Evolutionary conservation across 2,888 invertebrate genomes (phyloP).

Genomic region (Synanthedon formicaeformis): DNA sequence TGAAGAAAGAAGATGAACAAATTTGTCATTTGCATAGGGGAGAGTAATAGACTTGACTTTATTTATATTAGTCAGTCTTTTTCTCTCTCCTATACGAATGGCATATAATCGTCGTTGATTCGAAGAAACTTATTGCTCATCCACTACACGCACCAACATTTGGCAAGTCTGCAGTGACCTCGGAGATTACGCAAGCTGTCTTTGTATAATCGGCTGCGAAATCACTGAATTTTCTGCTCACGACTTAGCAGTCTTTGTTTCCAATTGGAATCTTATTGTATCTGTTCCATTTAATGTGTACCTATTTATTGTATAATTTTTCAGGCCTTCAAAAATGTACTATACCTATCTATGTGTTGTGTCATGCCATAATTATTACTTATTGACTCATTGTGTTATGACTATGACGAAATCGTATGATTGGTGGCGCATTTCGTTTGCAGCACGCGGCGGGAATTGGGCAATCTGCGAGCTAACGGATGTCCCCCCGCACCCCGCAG

Average conservation of each 20-base stretch:
- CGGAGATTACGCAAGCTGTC: constrained; percentile 65
- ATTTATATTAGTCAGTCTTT: constrained; percentile 77
- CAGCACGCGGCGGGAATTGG: constrained; percentile 44
- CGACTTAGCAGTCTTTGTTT: constrained; percentile 22
- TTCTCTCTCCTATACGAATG: constrained; percentile 81
- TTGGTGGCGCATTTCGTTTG: constrained; percentile 20
- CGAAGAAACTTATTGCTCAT: neutral
- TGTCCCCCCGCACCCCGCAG: constrained; percentile 24
- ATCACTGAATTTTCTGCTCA: constrained; percentile 64
- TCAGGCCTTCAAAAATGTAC: constrained; percentile 4
- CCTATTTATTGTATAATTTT: neutral
- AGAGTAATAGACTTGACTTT: constrained; percentile 77
- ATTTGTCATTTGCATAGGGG: constrained; percentile 71
- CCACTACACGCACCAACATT: constrained; percentile 7
- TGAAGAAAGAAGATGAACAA: constrained; percentile 19
- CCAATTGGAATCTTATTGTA: neutral
- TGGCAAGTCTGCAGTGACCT: constrained; percentile 61
- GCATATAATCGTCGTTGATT: constrained; percentile 45
- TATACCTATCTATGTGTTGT: constrained; percentile 15
- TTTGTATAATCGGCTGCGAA: constrained; percentile 52
- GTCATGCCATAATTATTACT: constrained; percentile 21
- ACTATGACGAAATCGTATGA: constrained; percentile 49
- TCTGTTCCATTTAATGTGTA: neutral
- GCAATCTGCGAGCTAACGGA: constrained; percentile 54
- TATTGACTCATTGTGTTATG: constrained; percentile 37